Conservation (phyloP, 1,140 invertebrate genomes). For the Goniozus legneri region DNA sequence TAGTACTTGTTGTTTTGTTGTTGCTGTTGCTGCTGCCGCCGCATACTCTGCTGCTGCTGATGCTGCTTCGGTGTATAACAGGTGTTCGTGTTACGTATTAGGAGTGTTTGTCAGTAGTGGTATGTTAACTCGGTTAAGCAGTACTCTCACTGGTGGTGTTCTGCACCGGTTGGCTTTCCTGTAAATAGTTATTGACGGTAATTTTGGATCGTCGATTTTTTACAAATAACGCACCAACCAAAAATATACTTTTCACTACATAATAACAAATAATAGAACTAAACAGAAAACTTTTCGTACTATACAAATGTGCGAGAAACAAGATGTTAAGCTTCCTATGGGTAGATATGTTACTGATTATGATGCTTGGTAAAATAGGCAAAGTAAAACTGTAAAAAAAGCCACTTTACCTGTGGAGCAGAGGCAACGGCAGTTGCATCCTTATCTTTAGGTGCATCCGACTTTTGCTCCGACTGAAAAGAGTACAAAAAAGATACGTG, state of each 20-base stretch:
- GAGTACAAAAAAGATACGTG: slow-evolving; percentile 51
- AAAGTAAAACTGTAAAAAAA: too few species aligned
- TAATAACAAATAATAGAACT: too few species aligned
- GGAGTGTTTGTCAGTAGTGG: slow-evolving; percentile 32
- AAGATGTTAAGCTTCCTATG: too few species aligned
- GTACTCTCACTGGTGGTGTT: slow-evolving; percentile 58
- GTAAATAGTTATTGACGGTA: too few species aligned
- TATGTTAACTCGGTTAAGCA: slow-evolving; percentile 51
- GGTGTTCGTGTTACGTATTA: slow-evolving; percentile 38
- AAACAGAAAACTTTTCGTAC: too few species aligned
- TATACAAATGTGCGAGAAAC: too few species aligned
- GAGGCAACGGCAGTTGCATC: slow-evolving; percentile 47
- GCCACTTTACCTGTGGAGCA: slow-evolving; percentile 49
- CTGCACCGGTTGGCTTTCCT: slow-evolving; percentile 58
- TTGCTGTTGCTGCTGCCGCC: slow-evolving; percentile 32
- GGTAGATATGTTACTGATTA: too few species aligned
- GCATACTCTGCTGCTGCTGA: slow-evolving; percentile 32
- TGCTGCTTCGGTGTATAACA: slow-evolving; percentile 34
- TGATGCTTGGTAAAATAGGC: slow-evolving; percentile 16
- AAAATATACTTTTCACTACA: too few species aligned
- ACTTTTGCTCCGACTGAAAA: slow-evolving; percentile 54
- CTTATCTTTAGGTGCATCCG: slow-evolving; percentile 48
- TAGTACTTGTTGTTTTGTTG: slow-evolving; percentile 24
- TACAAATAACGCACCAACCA: too few species aligned
- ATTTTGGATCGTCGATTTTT: too few species aligned